Base-by-base conservation (phyloP, 2,888 invertebrate genomes). In the Cacoxenus indagator region DNA sequence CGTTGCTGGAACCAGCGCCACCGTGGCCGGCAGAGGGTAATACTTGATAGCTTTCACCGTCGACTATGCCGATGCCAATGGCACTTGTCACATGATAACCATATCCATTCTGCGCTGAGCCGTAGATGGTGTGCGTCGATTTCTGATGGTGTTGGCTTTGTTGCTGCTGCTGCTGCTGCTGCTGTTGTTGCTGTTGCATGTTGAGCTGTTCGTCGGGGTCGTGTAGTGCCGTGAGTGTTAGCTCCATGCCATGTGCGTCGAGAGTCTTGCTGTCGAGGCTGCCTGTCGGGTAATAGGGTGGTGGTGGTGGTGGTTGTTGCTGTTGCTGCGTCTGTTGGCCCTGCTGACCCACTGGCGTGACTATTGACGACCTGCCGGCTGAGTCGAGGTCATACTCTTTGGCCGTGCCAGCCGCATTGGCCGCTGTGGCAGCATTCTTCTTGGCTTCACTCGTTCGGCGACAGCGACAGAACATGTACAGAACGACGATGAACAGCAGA, bases 81-180 rank as follows among this genome's bases (percentile, higher is more conserved):
- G 79, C 84, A 80, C 84, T 85, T 82, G 86, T 85, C 84, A 86
- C 82, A 75, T 86, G 85, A 82, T 85, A 86, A 74, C 84, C 86
- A 73, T 85, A 85, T 67, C 85, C 85, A 73, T 85, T 86, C 70
- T 77, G 76, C 26, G 76, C 67, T 24, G 65, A 65, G 22, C 75
- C 78, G 67, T 78, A 78, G 27, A 73, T 54, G 29, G 43, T 48
- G 59, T 57, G 46, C 43, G 72, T 67, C 61, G 71, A 73, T 70
- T 76, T 74, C 73, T 75, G 67, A 69, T 74, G 75, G 71, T 76
- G 72, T 68, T 70, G 64, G 37, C 37, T 37, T 11, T 62, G 66
- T 1, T 68, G 57, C 14, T 64, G 66, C 8, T 46, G 45, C 54
- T 75, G 68, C 14, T 73, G 77, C 11, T 79, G 76, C 43, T 77